A percentile compares a stretch with the other conserved stretches of the same genome.
Conservation (phyloP, 2,113 vertebrate species). For the Hippocampus guttulatus region DNA sequence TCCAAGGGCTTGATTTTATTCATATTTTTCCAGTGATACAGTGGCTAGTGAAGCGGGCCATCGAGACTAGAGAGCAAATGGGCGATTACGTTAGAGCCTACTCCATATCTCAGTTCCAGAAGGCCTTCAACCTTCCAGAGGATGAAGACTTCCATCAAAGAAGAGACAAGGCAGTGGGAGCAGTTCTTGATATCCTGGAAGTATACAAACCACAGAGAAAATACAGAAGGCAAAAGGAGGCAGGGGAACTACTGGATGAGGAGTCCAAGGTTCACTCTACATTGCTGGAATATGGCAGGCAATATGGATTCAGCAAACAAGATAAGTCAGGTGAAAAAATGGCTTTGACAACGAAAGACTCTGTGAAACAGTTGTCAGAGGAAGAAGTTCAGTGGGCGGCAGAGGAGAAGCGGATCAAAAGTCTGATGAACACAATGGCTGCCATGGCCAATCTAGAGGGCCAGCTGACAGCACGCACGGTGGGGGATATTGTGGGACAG, state of each 20-base stretch:
- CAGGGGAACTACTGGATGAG: conserved; percentile 84
- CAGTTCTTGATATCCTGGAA: conserved; percentile 77
- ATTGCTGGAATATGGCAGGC: conserved; percentile 91
- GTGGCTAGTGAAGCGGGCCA: conserved; percentile 98
- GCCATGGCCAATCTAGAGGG: conserved; percentile 90
- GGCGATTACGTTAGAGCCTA: conserved; percentile 92
- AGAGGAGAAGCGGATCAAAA: conserved; percentile 81
- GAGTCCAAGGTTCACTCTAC: conserved; percentile 93
- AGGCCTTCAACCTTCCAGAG: conserved; percentile 87
- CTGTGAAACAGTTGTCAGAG: conserved; percentile 73
- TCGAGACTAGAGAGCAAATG: conserved; percentile 96
- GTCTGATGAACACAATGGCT: conserved; percentile 93
- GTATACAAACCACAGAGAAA: conserved; percentile 91
- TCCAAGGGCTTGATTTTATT: conserved; percentile 97
- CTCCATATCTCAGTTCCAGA: conserved; percentile 93
- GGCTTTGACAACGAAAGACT: conserved; percentile 47
- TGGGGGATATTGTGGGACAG: conserved; percentile 93
- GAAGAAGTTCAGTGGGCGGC: conserved; percentile 85
- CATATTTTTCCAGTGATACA: conserved; percentile 97
- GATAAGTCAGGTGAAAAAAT: conserved; percentile 83
- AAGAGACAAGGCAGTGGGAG: conserved; percentile 79
- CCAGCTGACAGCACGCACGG: conserved; percentile 85
- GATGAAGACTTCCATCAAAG: conserved; percentile 86
- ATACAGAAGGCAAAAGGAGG: conserved; percentile 82
- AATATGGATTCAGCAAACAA: conserved; percentile 85